Evolutionary conservation across 2,113 vertebrate genomes (phyloP), one percentile per base, ranked within the genome.

Genomic region (Oryzias melastigma): DNA sequence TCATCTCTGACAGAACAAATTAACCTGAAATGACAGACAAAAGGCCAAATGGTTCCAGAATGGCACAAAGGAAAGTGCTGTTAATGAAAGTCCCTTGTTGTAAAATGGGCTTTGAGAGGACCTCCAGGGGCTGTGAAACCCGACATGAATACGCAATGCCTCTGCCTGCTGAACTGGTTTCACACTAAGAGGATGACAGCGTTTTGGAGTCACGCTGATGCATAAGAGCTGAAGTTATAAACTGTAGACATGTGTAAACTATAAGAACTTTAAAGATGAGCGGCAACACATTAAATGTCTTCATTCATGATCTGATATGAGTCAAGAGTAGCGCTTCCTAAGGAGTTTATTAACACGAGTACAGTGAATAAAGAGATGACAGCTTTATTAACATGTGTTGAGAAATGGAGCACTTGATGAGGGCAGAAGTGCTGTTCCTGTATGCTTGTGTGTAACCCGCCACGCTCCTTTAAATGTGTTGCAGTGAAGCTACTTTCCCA

Each of bases 321-420:
- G 59, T 59, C 19, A 69, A 62, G 57, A 27, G 65, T 40, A 47
- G 44, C 52, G 27, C 65, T 71, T 71, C 77, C 14, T 55, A 25
- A 41, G 42, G 53, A 71, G 68, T 68, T 18, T 68, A 76, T 81
- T 78, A 82, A 73, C 29, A 70, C 62, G 48, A 75, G 64, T 20
- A 52, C 45, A 61, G 68, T 63, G 83, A 87, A 87, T 88, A 86
- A 78, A 68, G 66, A 50, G 73, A 75, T 80, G 83, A 80, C 83
- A 87, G 83, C 66, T 85, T 85, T 71, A 81, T 85, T 83, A 81
- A 83, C 73, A 79, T 72, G 46, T 74, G 80, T 77, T 53, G 75
- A 63, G 56, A 53, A 71, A 77, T 55, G 53, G 58, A 58, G 71
- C 62, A 49, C 75, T 71, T 81, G 71, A 84, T 82, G 73, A 81